These are phyloP conservation scores for Cisticola juncidis DNA, from an alignment of 2,113 vertebrate species.

Conservation along the genomic window DNA sequence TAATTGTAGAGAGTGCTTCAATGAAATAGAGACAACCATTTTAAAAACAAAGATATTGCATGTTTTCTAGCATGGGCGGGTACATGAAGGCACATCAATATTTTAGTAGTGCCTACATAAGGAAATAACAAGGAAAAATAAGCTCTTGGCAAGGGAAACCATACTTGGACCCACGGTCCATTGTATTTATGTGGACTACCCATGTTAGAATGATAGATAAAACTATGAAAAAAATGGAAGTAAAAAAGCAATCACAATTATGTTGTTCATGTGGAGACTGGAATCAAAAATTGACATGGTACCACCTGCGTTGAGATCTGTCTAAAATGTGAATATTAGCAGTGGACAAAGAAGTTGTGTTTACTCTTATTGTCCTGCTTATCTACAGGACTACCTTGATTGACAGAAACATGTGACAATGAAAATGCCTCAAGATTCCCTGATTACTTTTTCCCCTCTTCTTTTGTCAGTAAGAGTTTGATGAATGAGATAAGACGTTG, in stretches of 20 bases:
- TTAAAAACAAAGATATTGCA: neutral
- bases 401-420: constrained; percentile 24
- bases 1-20: neutral
- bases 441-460: neutral
- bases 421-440: neutral
- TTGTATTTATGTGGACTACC: neutral
- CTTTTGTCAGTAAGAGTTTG: neutral
- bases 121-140: constrained; percentile 3
- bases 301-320: neutral
- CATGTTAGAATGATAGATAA: constrained; percentile 45
- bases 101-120: neutral
- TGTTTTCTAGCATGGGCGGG: neutral
- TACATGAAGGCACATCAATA: neutral
- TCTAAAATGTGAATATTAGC: constrained; percentile 35
- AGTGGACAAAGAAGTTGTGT: constrained; percentile 13
- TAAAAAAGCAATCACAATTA: neutral
- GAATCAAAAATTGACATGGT: constrained; percentile 24
- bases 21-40: neutral
- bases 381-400: constrained; percentile 37
- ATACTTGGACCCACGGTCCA: neutral
- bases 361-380: constrained; percentile 17
- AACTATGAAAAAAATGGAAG: constrained; percentile 8
- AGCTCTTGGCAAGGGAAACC: neutral
- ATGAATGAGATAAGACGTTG: constrained; percentile 2
- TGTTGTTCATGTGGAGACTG: neutral